Evolutionary conservation across 2,113 vertebrate genomes (phyloP).

Genomic region (Plecotus auritus): DNA sequence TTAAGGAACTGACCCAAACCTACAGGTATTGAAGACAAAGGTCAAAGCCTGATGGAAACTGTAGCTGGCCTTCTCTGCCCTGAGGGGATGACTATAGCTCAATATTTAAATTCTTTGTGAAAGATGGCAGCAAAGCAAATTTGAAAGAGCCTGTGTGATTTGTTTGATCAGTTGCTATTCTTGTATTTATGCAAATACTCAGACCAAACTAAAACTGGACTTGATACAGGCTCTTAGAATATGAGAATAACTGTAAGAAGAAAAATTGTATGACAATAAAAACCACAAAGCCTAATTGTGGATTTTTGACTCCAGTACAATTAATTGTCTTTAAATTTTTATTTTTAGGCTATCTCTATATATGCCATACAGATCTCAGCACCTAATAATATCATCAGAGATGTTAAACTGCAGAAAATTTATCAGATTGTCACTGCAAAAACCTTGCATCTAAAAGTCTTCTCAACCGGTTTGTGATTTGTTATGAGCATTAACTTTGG

Average conservation of each 20-base stretch:
- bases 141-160: background rate
- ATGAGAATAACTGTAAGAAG: background rate
- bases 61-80: background rate
- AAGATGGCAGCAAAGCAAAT: background rate
- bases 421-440: too few species aligned
- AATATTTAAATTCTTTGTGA: background rate
- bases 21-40: background rate
- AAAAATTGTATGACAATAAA: background rate
- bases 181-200: background rate
- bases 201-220: background rate
- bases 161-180: background rate
- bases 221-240: background rate
- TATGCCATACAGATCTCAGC: too few species aligned
- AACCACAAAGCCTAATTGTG: background rate
- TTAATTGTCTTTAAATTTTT: background rate
- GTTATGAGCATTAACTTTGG: too few species aligned
- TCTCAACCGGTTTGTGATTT: too few species aligned
- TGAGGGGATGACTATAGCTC: background rate
- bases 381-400: too few species aligned
- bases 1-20: background rate
- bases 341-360: too few species aligned
- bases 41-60: background rate
- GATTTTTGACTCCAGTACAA: background rate
- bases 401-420: too few species aligned
- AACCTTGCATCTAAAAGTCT: too few species aligned